Conservation (phyloP, 2,797 vertebrate genomes). For the Enteromius viviparus region DNA sequence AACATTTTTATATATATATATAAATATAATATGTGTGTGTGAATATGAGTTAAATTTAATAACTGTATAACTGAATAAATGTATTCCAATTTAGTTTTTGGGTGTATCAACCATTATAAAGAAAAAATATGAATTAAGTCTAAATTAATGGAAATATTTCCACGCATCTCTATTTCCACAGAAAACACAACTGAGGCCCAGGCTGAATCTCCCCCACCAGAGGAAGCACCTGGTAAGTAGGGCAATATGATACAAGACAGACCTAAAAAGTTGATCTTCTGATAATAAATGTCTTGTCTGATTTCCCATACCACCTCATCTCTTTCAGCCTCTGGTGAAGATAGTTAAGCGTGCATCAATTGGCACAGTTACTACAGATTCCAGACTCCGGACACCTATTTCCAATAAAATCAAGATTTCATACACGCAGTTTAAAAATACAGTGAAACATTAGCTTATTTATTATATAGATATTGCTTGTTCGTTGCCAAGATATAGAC, state of each 20-base stretch:
- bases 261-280: neutral
- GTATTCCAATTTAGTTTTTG: no score
- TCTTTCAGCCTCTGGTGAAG: constrained; percentile 70
- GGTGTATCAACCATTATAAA: neutral
- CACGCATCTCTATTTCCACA: constrained; percentile 3
- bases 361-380: constrained; percentile 4
- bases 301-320: constrained; percentile 1
- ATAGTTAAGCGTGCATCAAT: constrained; percentile 45
- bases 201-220: constrained; percentile 54
- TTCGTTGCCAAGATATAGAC: constrained; percentile 77
- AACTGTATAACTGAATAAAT: no score
- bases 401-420: constrained; percentile 4
- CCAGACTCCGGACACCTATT: constrained; percentile 19
- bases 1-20: no score
- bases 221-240: constrained; percentile 67
- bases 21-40: no score
- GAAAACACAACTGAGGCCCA: constrained; percentile 53
- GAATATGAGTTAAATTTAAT: neutral
- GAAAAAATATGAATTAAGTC: neutral
- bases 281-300: neutral
- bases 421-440: constrained; percentile 6
- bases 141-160: neutral
- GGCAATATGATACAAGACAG: neutral
- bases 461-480: constrained; percentile 26
- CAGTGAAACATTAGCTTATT: neutral